These are phyloP conservation scores for Fragum fragum DNA, from an alignment of 2,888 invertebrate genomes.

Conservation along the genomic window DNA sequence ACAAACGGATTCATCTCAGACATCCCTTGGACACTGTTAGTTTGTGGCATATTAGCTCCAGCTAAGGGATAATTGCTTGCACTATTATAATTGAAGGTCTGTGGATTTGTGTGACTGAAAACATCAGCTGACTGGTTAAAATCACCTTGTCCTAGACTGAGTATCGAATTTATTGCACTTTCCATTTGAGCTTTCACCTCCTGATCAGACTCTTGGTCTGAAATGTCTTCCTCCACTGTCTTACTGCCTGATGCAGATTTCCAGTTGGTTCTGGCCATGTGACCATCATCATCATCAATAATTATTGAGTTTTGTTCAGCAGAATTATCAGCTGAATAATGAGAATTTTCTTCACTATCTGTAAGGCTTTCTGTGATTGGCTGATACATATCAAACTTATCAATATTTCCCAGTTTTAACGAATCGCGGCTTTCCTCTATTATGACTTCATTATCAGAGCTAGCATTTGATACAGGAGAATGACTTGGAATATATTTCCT, in stretches of 20 bases:
- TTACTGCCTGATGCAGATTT: background rate
- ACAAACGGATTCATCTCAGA: constrained; percentile 18
- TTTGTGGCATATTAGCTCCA: background rate
- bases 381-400: constrained; percentile 60
- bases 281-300: constrained; percentile 37
- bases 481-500: constrained; percentile 39
- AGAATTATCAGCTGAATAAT: constrained; percentile 59
- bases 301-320: constrained; percentile 45
- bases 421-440: constrained; percentile 17
- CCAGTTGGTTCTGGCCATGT: background rate
- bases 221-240: constrained; percentile 1
- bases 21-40: background rate
- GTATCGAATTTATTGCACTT: constrained; percentile 93
- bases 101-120: constrained; percentile 49
- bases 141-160: constrained; percentile 88
- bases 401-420: constrained; percentile 24
- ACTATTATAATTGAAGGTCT: constrained; percentile 31
- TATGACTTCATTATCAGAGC: constrained; percentile 24
- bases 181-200: constrained; percentile 89
- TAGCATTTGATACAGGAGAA: constrained; percentile 53
- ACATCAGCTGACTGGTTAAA: constrained; percentile 20
- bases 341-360: constrained; percentile 68
- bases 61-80: background rate
- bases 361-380: constrained; percentile 68
- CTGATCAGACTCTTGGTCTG: constrained; percentile 58